phyloP scores from a whole-genome alignment of 2,113 vertebrate genomes.

The Danionella cerebrum region DNA sequence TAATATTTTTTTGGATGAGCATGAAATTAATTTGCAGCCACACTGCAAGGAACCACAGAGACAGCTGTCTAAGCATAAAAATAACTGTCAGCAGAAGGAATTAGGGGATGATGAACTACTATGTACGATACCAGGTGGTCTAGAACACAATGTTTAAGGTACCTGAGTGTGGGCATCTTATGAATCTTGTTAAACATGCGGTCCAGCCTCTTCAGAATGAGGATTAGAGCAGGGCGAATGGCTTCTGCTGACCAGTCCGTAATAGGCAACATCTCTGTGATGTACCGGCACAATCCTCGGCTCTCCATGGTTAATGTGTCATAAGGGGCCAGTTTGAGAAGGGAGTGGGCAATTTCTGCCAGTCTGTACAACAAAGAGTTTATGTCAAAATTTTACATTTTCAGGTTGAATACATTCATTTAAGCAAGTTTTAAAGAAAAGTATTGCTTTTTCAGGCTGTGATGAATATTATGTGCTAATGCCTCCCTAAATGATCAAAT shows the following conservation, averaged over 20 bases:
- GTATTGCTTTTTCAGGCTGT: background rate
- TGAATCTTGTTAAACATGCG: conserved; percentile 99
- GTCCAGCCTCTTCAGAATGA: conserved; percentile 95
- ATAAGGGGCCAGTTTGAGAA: conserved; percentile 93
- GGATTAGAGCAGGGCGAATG: conserved; percentile 93
- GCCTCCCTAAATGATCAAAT: no score
- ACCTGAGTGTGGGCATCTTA: conserved; percentile 99
- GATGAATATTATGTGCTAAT: no score
- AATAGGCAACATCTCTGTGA: conserved; percentile 98
- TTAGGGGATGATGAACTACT: no score
- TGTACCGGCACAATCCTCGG: conserved; percentile 86
- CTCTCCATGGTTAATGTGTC: conserved; percentile 98
- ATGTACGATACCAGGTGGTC: conserved; percentile 69
- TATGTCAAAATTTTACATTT: background rate
- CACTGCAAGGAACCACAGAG: no score
- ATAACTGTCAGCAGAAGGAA: no score
- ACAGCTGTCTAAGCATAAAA: no score
- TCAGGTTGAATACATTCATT: no score
- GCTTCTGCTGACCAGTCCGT: conserved; percentile 95
- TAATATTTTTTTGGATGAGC: no score
- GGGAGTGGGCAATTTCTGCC: conserved; percentile 93
- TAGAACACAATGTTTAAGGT: conserved; percentile 71
- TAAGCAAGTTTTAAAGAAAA: no score
- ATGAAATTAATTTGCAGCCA: no score
- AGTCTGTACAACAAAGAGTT: conserved; percentile 59